Evolutionary conservation across 2,797 vertebrate genomes (phyloP), one percentile per base, ranked within the genome.

Genomic region (Crocidura indochinensis): DNA sequence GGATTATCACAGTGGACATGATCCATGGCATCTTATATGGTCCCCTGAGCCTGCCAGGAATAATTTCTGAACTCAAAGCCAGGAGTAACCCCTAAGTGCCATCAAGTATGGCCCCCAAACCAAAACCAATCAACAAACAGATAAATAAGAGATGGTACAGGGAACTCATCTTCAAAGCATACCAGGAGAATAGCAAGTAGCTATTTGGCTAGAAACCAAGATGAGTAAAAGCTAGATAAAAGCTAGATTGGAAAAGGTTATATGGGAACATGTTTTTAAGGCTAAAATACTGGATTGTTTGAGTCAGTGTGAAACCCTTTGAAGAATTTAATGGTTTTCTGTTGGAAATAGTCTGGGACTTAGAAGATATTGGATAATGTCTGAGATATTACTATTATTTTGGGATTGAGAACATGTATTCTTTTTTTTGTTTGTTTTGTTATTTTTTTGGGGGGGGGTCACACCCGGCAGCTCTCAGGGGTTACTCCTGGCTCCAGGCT

Each of bases 191-290:
- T 0, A 82, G 49, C 46, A 71, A 67, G 44, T 8, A 46, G 9
- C 38, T 74, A n/a, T 44, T 65, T 38, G 15, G n/a, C 46, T 60
- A 76, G 46, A 76, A 10, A 71, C 72, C 22, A 10, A n/a, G 65
- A 72, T 76, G n/a, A 85, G 14, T 26, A 44, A 81, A 91, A 65
- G 10, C 27, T 81, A 72, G n/a, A 71, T 81, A 47, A 85, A n/a
- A n/a, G n/a, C 44, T 19, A 67, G 47, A 15, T 71, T 81, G 47
- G 47, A 14, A 60, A 24, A 76, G 10, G 14, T 88, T 85, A 76
- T 4, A 49, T 15, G 4, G n/a, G 4, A 80, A 49, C 19, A 67
- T 26, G 75, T 60, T 38, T 67, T 76, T 26, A 65, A 91, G 31
- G 27, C 9, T 86, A 72, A 81, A 67, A 0, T 47, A 31, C 44